Evolutionary conservation across 2,888 invertebrate genomes (phyloP), one percentile per base, ranked within the genome.

Genomic region (Eupithecia centaureata): DNA sequence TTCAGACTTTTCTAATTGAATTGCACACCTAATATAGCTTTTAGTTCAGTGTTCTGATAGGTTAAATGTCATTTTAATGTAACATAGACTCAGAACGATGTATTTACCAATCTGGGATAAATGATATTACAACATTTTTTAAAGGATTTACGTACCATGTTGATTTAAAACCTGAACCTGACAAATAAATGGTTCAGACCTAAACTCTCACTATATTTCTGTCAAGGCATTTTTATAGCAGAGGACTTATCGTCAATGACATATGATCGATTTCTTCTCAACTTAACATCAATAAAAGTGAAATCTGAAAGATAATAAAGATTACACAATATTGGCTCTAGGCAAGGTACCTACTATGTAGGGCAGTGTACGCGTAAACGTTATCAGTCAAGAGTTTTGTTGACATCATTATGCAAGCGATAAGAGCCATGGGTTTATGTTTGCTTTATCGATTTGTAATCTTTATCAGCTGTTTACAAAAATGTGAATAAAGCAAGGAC

Each of bases 341-440:
- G 47, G 47, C 47, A 47, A 8, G 18, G 22, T 18, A 28, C n/a
- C n/a, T n/a, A n/a, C n/a, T 52, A 61, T 59, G 8, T 65, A 27
- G 60, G 30, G 54, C 66, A 61, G 22, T 64, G 64, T 57, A 67
- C 65, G 60, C 66, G 13, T 57, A 18, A 62, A 28, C 28, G 15
- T 71, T 67, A 71, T 71, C 71, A 71, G 67, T 69, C 51, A 60
- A 64, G 62, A 63, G 62, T 62, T 61, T 65, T 52, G 62, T 61
- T 62, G 58, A 62, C 52, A 56, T 67, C n/a, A 35, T 67, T 62
- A 68, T 60, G 71, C 63, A 69, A 67, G 56, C 28, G 56, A 67
- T 51, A 68, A 42, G 42, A 18, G 38, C 65, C 27, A 63, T 58
- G 52, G 25, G 52, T 35, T 65, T 57, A 22, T 33, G 32, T 56